Percentiles rank a stretch among this genome's conserved stretches.
These are phyloP conservation scores for Gymnodraco acuticeps DNA, from an alignment of 2,797 vertebrate species.

Conservation along the genomic window DNA sequence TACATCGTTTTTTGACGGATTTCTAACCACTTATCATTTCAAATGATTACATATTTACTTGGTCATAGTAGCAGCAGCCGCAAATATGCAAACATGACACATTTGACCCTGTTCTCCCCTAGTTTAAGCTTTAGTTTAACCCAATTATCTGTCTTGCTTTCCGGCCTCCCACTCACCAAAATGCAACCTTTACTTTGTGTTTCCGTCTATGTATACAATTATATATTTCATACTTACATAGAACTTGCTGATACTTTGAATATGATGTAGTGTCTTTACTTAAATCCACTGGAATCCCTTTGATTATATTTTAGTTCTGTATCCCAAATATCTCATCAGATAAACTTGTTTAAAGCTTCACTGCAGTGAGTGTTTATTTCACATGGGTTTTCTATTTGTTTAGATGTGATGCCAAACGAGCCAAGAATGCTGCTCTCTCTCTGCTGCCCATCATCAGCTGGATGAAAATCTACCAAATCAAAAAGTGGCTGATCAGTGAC, in stretches of 20 bases:
- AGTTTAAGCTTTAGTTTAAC: background rate
- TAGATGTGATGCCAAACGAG: slow-evolving; percentile 88
- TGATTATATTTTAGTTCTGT: background rate
- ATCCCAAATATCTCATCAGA: background rate
- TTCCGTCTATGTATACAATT: background rate
- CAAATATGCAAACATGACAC: background rate
- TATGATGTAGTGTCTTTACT: background rate
- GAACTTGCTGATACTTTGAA: background rate
- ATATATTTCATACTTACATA: background rate
- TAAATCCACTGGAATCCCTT: background rate
- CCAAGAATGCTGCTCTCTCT: slow-evolving; percentile 84
- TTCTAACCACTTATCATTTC: background rate
- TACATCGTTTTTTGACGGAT: background rate
- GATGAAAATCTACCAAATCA: slow-evolving; percentile 90
- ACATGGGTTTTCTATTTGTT: background rate
- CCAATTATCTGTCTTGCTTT: background rate
- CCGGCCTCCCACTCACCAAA: background rate
- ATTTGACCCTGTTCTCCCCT: background rate
- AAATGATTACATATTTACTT: background rate
- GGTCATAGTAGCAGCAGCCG: background rate
- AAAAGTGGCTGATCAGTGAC: slow-evolving; percentile 93
- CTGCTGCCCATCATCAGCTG: slow-evolving; percentile 91
- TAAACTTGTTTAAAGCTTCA: background rate
- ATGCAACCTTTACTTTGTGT: background rate
- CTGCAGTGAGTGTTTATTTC: background rate